Base-by-base conservation (phyloP, 1,140 invertebrate genomes). In the Sinella curviseta region DNA sequence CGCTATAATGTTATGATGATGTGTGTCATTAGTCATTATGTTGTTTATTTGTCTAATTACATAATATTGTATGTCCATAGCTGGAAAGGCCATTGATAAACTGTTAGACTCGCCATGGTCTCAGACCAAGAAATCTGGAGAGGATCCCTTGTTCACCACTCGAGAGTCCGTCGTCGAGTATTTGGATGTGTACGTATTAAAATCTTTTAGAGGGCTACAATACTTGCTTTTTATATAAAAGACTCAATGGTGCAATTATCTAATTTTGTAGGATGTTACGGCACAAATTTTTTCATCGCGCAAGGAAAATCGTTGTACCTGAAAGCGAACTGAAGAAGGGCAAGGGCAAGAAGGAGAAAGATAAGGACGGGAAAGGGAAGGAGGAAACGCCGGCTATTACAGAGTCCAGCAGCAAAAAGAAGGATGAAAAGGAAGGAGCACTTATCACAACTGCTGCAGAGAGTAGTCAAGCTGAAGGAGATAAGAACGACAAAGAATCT, bases 211-310 rank as follows among this genome's bases (percentile, higher is more conserved):
- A n/a, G n/a, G n/a, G n/a, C n/a, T n/a, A n/a, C n/a, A 54, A n/a
- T 54, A 54, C 48, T 54, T 54, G 48, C n/a, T 16, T 54, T 54
- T 16, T 54, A n/a, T 54, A n/a, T n/a, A n/a, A n/a, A n/a, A n/a
- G n/a, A n/a, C n/a, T n/a, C n/a, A n/a, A n/a, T 39, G 57, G 20
- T 65, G 57, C 4, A 26, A 82, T 80, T 70, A 26, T 85, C 39
- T 77, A 26, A 79, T 48, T 48, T 82, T 85, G 30, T 80, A 91
- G 89, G 76, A 94, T 98, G 92, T 87, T 99, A 81, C 90, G 92
- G 84, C 96, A 97, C 87, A 97, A 97, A 87, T 92, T 99, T 86
- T 98, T 97, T 87, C 97, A 98, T 88, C 91, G 97, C 82, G 97
- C 96, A 74, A 93, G 94, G 85, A 97, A 97, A 88, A 94, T 93